phyloP scores from a whole-genome alignment of 2,113 vertebrate genomes.

The Oryzias curvinotus region DNA sequence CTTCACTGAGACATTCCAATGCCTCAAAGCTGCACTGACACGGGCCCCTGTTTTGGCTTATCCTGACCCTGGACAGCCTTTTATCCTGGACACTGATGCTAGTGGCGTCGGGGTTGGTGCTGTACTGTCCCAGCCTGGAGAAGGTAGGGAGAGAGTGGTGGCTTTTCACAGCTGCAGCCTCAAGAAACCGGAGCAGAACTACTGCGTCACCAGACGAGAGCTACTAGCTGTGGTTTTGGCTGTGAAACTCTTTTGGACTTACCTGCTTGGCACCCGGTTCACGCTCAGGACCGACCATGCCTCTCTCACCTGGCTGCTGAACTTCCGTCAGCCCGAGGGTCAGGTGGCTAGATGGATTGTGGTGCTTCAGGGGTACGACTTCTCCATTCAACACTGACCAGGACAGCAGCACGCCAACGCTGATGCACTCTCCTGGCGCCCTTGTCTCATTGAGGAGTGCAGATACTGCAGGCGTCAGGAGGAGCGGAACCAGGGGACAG shows the following conservation, averaged over 20 bases:
- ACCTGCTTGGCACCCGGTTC: neutral
- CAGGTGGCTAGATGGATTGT: too few species aligned
- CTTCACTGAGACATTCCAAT: neutral
- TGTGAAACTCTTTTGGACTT: neutral
- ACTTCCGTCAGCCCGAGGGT: too few species aligned
- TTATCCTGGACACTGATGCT: neutral
- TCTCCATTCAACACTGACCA: too few species aligned
- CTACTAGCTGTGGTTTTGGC: neutral
- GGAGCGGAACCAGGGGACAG: too few species aligned
- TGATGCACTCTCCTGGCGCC: neutral
- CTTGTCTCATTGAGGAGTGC: neutral
- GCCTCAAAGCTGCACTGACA: neutral
- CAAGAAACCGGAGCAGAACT: neutral
- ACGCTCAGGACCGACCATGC: neutral
- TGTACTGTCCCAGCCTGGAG: neutral
- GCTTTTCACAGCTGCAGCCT: neutral
- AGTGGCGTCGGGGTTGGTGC: neutral
- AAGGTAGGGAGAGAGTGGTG: neutral
- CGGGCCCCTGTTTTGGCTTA: neutral
- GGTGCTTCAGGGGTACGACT: too few species aligned
- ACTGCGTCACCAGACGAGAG: neutral
- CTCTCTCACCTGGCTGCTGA: too few species aligned
- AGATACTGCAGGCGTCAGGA: neutral
- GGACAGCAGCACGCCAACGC: neutral
- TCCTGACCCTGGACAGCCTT: neutral